Evolutionary conservation across 2,113 vertebrate genomes (phyloP).

Genomic region (Ammospiza nelsoni): DNA sequence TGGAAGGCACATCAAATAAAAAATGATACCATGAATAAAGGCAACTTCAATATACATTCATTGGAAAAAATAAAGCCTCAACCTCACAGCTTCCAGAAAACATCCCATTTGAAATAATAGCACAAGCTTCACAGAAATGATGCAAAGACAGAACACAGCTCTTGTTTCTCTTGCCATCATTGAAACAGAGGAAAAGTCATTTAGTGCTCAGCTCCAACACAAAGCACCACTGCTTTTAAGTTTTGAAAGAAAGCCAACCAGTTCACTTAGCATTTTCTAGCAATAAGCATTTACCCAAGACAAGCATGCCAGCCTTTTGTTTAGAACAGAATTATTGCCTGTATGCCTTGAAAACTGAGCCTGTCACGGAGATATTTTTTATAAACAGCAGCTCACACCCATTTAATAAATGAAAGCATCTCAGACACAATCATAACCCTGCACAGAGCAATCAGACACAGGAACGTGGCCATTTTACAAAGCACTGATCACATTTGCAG

Average conservation of each 20-base stretch:
- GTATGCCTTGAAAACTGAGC: neutral
- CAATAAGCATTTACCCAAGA: neutral
- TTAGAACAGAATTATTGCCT: neutral
- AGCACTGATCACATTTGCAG: neutral
- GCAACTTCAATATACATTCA: neutral
- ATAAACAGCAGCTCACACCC: neutral
- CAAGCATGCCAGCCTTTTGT: constrained; percentile 9
- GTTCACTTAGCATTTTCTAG: constrained; percentile 15
- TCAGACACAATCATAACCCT: neutral
- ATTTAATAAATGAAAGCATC: neutral
- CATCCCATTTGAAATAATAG: neutral
- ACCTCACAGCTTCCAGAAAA: neutral
- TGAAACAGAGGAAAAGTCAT: neutral
- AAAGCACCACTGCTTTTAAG: neutral
- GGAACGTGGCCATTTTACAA: neutral
- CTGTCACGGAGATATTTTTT: neutral
- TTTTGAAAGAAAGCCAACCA: constrained; percentile 28
- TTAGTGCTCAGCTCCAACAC: neutral
- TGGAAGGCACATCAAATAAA: neutral
- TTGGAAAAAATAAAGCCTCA: neutral
- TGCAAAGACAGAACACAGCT: neutral
- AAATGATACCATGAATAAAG: neutral
- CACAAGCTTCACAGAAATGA: neutral
- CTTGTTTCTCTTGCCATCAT: neutral
- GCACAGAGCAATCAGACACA: neutral